Conservation (phyloP, 64 coral and sea anemone genomes). For the Actinia equina region DNA sequence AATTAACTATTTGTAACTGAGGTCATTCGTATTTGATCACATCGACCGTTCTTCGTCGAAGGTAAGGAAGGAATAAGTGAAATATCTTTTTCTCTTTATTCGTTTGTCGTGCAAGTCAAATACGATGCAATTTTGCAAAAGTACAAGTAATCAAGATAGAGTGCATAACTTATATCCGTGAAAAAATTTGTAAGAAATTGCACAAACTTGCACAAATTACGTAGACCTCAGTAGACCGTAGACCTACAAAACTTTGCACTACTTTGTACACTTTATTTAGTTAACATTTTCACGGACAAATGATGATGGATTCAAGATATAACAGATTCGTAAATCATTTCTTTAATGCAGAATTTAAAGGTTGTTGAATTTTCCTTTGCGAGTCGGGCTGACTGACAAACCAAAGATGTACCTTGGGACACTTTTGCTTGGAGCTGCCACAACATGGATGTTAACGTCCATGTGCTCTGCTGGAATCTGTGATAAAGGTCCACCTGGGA, state of each 20-base stretch:
- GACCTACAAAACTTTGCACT: too few relatives aligned
- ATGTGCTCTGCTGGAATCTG: constrained; percentile 5
- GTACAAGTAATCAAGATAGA: too few relatives aligned
- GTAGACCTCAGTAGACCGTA: too few relatives aligned
- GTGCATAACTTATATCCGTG: too few relatives aligned
- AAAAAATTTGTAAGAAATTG: too few relatives aligned
- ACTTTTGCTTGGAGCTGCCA: neutral
- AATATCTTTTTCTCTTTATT: neutral
- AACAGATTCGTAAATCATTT: too few relatives aligned
- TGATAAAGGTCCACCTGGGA: constrained; percentile 20
- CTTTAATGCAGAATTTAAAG: neutral
- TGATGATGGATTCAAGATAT: too few relatives aligned
- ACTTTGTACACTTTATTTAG: too few relatives aligned
- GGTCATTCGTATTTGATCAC: neutral
- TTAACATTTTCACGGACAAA: too few relatives aligned
- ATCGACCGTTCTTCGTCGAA: neutral
- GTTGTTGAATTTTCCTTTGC: neutral
- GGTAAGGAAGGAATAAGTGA: neutral
- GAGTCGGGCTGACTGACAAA: neutral
- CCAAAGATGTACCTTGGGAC: neutral
- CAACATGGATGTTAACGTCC: neutral
- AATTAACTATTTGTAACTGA: too few relatives aligned
- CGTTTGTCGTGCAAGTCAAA: neutral
- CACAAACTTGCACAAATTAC: too few relatives aligned
- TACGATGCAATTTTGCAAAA: neutral